Evolutionary conservation across 2,113 vertebrate genomes (phyloP), one percentile per base, ranked within the genome.

Genomic region (Zootoca vivipara): DNA sequence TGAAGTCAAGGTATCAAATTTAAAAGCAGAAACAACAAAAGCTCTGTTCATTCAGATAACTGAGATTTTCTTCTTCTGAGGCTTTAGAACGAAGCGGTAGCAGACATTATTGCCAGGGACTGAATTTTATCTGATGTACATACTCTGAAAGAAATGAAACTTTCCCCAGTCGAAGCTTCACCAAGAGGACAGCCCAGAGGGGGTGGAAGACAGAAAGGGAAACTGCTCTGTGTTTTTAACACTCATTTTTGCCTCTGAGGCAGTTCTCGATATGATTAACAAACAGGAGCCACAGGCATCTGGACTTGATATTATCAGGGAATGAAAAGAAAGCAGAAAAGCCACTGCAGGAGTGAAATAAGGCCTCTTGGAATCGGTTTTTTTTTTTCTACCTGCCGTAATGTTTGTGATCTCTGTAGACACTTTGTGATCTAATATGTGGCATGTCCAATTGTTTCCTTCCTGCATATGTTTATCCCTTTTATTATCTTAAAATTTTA

Each of bases 191-290:
- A 79, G 42, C 16, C 28, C 40, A 83, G n/a, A 82, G 33, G 5
- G 89, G 12, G 13, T 26, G 33, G 83, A 90, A 82, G 87, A 7
- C 0, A 79, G 74, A 88, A 91, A 73, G 80, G 78, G 79, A 20
- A 75, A 77, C 0, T 12, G 26, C 2, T 24, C 0, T 64, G n/a
- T 87, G 18, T 1, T 91, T 73, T 52, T 90, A 65, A 67, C 3
- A 0, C 0, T 9, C 22, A 65, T 88, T 92, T 67, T 82, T 52
- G 40, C 82, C 72, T 93, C 26, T 86, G 42, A 85, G 33, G 40
- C 18, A 86, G 6, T 7, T 87, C 24, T 75, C 62, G 56, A 93
- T 64, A 83, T 80, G 67, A 46, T 90, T 93, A 88, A 77, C 46
- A 75, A 90, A 89, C 28, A 92, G 33, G 40, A 94, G 67, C 1